Percentiles rank a stretch among this genome's conserved stretches.
phyloP scores from a whole-genome alignment of 2,888 invertebrate species.

The Pemphredon lugubris region DNA sequence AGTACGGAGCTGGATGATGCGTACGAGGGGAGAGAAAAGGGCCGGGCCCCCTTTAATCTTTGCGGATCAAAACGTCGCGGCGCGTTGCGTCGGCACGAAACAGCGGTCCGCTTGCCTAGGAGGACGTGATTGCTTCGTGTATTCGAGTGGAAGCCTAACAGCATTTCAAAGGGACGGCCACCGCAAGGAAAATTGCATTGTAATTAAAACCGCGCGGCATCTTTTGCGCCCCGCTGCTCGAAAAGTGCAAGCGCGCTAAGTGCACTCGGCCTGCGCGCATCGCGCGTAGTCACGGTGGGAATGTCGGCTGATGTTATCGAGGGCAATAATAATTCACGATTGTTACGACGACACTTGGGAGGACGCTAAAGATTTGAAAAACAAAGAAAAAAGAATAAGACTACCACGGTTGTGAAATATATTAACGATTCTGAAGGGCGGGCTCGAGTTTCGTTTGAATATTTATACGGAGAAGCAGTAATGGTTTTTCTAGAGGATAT shows the following conservation, averaged over 20 bases:
- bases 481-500: too few relatives aligned
- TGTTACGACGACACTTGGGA: neutral
- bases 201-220: slow-evolving; percentile 76
- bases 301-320: slow-evolving; percentile 10
- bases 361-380: neutral
- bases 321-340: slow-evolving; percentile 20
- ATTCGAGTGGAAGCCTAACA: slow-evolving; percentile 78
- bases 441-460: too few relatives aligned
- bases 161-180: slow-evolving; percentile 76
- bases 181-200: slow-evolving; percentile 79
- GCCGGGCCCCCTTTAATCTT: slow-evolving; percentile 78
- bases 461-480: too few relatives aligned
- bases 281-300: neutral
- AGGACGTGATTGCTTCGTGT: slow-evolving; percentile 78
- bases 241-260: slow-evolving; percentile 13
- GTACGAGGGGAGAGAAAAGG: slow-evolving; percentile 53
- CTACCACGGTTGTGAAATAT: too few relatives aligned
- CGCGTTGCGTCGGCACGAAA: slow-evolving; percentile 36
- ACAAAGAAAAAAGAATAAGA: too few relatives aligned
- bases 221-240: slow-evolving; percentile 16
- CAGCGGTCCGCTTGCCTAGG: slow-evolving; percentile 52
- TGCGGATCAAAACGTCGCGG: slow-evolving; percentile 77
- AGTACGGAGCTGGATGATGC: slow-evolving; percentile 45
- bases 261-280: slow-evolving; percentile 1
- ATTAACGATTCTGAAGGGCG: too few relatives aligned